Conservation (phyloP, 2,888 invertebrate genomes). For the Oconnorella tubifera region DNA sequence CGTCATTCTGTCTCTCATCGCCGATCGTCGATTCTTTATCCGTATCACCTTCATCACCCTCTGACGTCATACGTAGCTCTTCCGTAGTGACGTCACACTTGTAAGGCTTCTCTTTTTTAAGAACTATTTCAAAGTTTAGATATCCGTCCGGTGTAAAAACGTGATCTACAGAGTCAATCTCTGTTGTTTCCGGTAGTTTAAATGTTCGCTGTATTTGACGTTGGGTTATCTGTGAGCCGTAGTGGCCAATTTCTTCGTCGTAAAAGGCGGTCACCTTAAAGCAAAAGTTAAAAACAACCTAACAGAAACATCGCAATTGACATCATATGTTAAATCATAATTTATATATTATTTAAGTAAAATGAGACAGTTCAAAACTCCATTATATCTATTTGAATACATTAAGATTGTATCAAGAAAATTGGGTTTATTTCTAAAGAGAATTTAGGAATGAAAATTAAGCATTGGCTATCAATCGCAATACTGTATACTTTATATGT, state of each 20-base stretch:
- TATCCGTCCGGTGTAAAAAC: constrained; percentile 30
- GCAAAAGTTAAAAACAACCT: not conserved
- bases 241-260: constrained; percentile 34
- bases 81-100: constrained; percentile 29
- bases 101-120: constrained; percentile 32
- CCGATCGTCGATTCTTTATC: not conserved
- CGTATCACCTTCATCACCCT: not conserved
- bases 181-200: constrained; percentile 33
- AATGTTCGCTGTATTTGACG: constrained; percentile 32
- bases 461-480: too few relatives aligned
- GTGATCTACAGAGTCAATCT: constrained; percentile 33
- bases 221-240: constrained; percentile 28
- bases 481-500: too few relatives aligned
- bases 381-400: too few relatives aligned
- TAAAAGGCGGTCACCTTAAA: constrained; percentile 29
- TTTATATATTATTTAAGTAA: not conserved
- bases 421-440: too few relatives aligned
- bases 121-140: constrained; percentile 32
- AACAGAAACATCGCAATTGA: not conserved
- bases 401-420: too few relatives aligned
- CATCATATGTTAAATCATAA: not conserved
- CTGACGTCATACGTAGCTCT: constrained; percentile 16
- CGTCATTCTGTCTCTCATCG: not conserved
- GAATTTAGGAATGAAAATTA: too few relatives aligned
- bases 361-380: too few relatives aligned